A percentile compares a stretch with the other conserved stretches of the same genome.
phyloP scores from a whole-genome alignment of 2,888 invertebrate species.

The Xanthia togata region DNA sequence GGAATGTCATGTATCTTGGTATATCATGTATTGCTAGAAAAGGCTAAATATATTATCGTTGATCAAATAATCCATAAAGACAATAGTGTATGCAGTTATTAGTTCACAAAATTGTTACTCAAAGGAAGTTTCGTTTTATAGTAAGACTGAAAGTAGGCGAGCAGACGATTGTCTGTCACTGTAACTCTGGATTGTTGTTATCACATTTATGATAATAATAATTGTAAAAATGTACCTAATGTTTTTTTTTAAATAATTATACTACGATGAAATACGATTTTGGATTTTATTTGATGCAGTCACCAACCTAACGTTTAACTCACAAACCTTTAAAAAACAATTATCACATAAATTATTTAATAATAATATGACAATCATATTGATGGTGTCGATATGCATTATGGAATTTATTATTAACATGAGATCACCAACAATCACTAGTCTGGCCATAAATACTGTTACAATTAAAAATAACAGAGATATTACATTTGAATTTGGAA shows the following conservation, averaged over 20 bases:
- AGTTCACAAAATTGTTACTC: constrained; percentile 41
- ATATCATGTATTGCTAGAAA: constrained; percentile 36
- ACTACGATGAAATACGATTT: constrained; percentile 80
- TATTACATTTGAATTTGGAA: too few species aligned
- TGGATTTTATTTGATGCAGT: constrained; percentile 56
- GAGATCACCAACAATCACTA: not conserved
- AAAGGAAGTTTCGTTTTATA: constrained; percentile 66
- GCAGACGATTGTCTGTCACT: constrained; percentile 74
- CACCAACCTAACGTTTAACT: not conserved
- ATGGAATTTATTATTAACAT: not conserved
- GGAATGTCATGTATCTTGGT: constrained; percentile 2
- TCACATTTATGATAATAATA: constrained; percentile 76
- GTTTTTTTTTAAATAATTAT: constrained; percentile 83
- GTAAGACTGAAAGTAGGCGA: constrained; percentile 66
- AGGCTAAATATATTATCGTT: constrained; percentile 27
- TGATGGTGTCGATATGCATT: not conserved
- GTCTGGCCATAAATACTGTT: too few species aligned
- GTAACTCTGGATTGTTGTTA: constrained; percentile 87
- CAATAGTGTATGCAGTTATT: constrained; percentile 28
- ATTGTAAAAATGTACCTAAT: constrained; percentile 87
- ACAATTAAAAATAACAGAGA: too few species aligned
- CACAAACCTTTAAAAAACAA: not conserved
- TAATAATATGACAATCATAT: not conserved
- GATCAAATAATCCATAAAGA: constrained; percentile 44
- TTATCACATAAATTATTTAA: not conserved